Base-by-base conservation (phyloP, 2,113 vertebrate species). In the Acanthisitta chloris region DNA sequence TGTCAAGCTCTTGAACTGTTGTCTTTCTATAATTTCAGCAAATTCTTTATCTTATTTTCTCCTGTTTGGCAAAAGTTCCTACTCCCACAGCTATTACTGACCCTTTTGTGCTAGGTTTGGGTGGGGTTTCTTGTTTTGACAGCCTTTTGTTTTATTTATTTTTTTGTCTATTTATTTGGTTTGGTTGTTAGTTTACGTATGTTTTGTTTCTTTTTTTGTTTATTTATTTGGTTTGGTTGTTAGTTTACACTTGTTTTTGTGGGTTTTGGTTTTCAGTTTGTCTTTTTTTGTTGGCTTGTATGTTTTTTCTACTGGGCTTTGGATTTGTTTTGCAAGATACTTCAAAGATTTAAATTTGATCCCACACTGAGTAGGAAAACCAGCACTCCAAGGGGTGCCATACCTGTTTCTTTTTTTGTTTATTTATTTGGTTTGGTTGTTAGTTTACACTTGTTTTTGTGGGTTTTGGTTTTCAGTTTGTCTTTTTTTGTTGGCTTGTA, bases 401-500 rank as follows among this genome's bases (percentile, higher is more conserved):
- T 42, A 33, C 3, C 1, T n/a, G 21, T 26, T 67, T 9, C 16
- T 65, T 43, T 33, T 20, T 42, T 42, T 42, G 6, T 3, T 43
- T 31, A 12, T 12, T 51, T 51, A 13, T 12, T 18, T 58, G 10
- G 19, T 12, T 18, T 58, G 10, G 10, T 82, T 17, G 8, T 16
- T 33, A 73, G 18, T n/a, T 59, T 25, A 18, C 6, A n/a, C n/a
- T n/a, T 45, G 4, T 14, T 81, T 42, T 48, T 34, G 5, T 7
- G 43, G 4, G 3, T 6, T n/a, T 77, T 62, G 20, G 9, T 2
- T 36, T 71, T 58, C 12, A 7, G 9, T 17, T 49, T 11, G 38
- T 9, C 4, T 6, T 23, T 19, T 31, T 24, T 8, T 3, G 12
- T 5, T 4, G 6, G 6, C 2, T 76, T 43, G 4, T 8, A 20